Evolutionary conservation across 2,888 invertebrate species (phyloP).

Genomic region (Archaeoteleia sp.): DNA sequence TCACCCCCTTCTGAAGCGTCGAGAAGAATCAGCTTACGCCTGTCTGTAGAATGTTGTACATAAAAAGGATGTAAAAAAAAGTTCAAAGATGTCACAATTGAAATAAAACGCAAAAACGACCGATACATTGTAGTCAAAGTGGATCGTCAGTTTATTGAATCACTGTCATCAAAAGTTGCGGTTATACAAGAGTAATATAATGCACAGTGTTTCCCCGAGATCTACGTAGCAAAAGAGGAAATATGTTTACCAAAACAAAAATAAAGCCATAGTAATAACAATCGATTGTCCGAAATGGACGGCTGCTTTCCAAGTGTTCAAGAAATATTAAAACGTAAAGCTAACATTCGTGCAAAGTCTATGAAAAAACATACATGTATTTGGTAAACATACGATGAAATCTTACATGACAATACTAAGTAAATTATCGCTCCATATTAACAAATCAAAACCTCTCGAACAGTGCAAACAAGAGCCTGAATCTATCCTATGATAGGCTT

Average conservation of each 20-base stretch:
- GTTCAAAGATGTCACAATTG: constrained; percentile 53
- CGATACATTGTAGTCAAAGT: constrained; percentile 68
- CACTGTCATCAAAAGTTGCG: constrained; percentile 67
- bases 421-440: constrained; percentile 44
- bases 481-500: constrained; percentile 45
- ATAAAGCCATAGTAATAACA: constrained; percentile 11
- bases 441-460: constrained; percentile 34
- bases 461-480: constrained; percentile 41
- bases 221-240: constrained; percentile 66
- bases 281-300: constrained; percentile 10
- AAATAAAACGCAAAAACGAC: constrained; percentile 71
- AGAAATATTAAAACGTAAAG: background rate
- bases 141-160: constrained; percentile 73
- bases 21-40: constrained; percentile 44
- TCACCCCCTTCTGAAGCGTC: constrained; percentile 51
- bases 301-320: background rate
- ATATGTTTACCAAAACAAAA: constrained; percentile 67
- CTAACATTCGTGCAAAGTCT: constrained; percentile 4
- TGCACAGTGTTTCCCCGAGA: constrained; percentile 67
- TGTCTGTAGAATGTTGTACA: constrained; percentile 7
- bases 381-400: constrained; percentile 48
- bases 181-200: constrained; percentile 73
- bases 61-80: constrained; percentile 8
- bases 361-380: constrained; percentile 34
- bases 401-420: constrained; percentile 28